Evolutionary conservation across 1,140 invertebrate genomes (phyloP).

Genomic region (Daktulosphaira vitifoliae): DNA sequence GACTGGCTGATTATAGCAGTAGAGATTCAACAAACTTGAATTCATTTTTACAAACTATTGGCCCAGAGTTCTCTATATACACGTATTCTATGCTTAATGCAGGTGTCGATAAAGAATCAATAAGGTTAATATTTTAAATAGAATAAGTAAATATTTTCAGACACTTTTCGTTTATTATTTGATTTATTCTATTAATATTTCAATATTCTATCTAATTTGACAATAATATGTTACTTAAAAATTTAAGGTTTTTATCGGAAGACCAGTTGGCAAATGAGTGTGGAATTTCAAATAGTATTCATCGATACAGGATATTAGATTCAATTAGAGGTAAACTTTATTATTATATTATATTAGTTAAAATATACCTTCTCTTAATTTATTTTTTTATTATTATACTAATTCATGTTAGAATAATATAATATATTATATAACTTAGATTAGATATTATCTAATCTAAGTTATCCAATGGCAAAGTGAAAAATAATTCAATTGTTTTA

Average conservation of each 20-base stretch:
- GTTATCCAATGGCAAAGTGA: no score
- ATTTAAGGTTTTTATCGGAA: constrained; percentile 62
- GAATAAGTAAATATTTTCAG: no score
- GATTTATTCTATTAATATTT: no score
- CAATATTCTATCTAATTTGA: neutral
- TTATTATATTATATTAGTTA: no score
- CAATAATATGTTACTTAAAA: no score
- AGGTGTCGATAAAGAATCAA: constrained; percentile 80
- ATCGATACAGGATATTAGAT: constrained; percentile 80
- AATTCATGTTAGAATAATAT: no score
- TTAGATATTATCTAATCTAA: no score
- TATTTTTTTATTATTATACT: no score
- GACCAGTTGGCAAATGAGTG: constrained; percentile 86
- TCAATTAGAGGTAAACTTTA: constrained; percentile 63
- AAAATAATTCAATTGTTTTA: no score
- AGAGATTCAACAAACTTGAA: constrained; percentile 86
- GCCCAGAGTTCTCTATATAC: constrained; percentile 88
- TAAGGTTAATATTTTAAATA: constrained; percentile 44
- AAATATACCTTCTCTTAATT: no score
- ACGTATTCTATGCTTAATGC: constrained; percentile 94
- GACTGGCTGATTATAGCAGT: constrained; percentile 94
- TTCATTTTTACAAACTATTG: constrained; percentile 77
- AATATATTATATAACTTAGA: no score
- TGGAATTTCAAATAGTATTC: constrained; percentile 87
- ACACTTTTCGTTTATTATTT: no score